Percentiles rank a stretch among this genome's conserved stretches.
phyloP scores from a whole-genome alignment of 2,797 vertebrate genomes.

The Amazona finschi region DNA sequence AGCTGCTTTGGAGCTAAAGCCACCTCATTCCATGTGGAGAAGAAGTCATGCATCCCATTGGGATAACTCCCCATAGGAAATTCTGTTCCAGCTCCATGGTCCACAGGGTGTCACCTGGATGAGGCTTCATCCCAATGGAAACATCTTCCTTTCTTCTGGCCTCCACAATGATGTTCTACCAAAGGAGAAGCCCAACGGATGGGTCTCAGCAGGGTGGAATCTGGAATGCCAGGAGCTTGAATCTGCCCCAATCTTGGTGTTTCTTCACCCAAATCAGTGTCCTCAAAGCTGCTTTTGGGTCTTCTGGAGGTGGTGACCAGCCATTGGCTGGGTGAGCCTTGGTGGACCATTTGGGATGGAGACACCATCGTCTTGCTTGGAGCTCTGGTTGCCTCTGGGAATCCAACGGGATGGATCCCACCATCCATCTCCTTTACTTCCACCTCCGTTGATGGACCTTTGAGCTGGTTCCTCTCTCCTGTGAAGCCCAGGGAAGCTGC shows the following conservation, averaged over 20 bases:
- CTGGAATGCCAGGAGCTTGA: not conserved
- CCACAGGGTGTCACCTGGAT: not conserved
- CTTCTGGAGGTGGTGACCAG: not conserved
- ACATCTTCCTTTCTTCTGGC: not conserved
- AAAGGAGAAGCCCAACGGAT: rapidly evolving
- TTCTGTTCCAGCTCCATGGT: not conserved
- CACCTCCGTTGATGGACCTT: rapidly evolving
- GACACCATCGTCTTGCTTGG: not conserved
- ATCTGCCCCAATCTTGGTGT: not conserved
- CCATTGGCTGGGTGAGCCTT: not conserved
- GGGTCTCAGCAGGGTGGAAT: not conserved
- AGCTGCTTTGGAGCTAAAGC: not conserved
- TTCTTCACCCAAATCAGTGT: not conserved
- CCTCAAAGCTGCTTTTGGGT: not conserved
- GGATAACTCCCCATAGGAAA: not conserved
- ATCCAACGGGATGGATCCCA: not conserved
- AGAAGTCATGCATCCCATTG: rapidly evolving
- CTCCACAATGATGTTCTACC: not conserved
- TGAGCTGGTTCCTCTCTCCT: not conserved
- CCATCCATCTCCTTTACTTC: no score
- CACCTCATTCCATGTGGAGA: not conserved
- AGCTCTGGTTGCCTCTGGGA: not conserved
- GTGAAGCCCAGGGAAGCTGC: not conserved
- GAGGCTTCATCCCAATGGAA: rapidly evolving
- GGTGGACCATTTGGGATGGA: not conserved